Evolutionary conservation across 2,888 invertebrate species (phyloP).

Genomic region (Adineta ricciae): DNA sequence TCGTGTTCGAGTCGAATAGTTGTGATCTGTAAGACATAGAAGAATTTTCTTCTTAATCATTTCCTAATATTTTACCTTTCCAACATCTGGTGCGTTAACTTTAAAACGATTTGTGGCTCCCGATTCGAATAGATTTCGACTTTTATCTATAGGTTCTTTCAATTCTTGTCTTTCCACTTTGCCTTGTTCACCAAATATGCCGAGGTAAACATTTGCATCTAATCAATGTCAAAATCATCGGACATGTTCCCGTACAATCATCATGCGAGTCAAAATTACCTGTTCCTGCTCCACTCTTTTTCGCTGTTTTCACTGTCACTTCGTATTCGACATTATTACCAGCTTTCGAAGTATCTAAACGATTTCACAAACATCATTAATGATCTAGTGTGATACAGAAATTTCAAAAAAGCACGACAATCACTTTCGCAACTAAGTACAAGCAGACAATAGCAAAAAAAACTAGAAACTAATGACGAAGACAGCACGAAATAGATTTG

Average conservation of each 20-base stretch:
- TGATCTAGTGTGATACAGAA: background rate
- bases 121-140: constrained; percentile 21
- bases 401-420: background rate
- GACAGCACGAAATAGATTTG: background rate
- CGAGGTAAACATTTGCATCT: constrained; percentile 28
- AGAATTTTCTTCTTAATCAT: no score
- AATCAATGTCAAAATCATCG: no score
- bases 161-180: constrained; percentile 17
- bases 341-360: background rate
- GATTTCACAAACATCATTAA: background rate
- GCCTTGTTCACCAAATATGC: constrained; percentile 24
- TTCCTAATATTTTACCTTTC: background rate
- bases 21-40: background rate
- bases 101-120: constrained; percentile 22
- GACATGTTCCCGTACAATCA: no score
- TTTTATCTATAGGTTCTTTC: background rate
- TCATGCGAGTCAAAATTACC: no score
- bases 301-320: constrained; percentile 15
- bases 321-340: constrained; percentile 14
- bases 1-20: constrained; percentile 31
- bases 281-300: constrained; percentile 28
- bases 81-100: constrained; percentile 19
- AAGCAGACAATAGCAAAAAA: background rate
- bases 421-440: background rate
- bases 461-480: no score